A percentile compares a stretch with the other conserved stretches of the same genome.
These are phyloP conservation scores for Drosophila micromelanica DNA, from an alignment of 1,140 invertebrate genomes.

Conservation along the genomic window DNA sequence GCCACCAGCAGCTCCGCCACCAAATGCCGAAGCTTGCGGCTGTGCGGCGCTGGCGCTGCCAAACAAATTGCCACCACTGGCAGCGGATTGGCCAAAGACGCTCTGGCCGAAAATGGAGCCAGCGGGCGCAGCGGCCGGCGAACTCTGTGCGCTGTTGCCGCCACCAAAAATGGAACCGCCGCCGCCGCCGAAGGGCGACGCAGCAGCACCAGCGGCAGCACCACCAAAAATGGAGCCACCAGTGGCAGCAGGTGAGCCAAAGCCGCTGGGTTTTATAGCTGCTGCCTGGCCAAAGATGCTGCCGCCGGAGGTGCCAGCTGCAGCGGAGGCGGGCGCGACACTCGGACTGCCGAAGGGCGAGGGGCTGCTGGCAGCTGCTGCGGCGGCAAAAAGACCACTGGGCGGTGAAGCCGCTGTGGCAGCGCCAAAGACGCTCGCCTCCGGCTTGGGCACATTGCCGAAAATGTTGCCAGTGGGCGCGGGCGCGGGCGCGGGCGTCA, in stretches of 20 bases:
- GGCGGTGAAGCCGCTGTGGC: constrained; percentile 38
- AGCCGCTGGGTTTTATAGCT: constrained; percentile 41
- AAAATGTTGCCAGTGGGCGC: constrained; percentile 52
- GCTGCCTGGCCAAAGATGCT: constrained; percentile 60
- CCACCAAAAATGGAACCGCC: constrained; percentile 66
- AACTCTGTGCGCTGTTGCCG: constrained; percentile 33
- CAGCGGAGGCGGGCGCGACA: constrained; percentile 5
- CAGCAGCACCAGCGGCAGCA: background rate
- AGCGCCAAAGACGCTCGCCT: constrained; percentile 67
- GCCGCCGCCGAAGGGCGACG: constrained; percentile 49
- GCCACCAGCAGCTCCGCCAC: background rate
- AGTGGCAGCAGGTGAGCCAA: constrained; percentile 32
- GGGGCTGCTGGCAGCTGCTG: constrained; percentile 43
- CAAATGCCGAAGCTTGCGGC: constrained; percentile 40
- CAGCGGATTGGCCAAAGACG: constrained; percentile 49
- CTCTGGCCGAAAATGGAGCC: constrained; percentile 69
- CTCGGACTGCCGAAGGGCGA: constrained; percentile 54
- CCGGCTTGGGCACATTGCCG: constrained; percentile 71
- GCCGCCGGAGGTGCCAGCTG: constrained; percentile 41
- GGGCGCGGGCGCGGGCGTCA: constrained; percentile 10
- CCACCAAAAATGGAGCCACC: constrained; percentile 79
- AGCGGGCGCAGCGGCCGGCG: constrained; percentile 35
- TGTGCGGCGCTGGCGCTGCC: constrained; percentile 43
- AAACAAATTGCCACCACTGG: constrained; percentile 60
- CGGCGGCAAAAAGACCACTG: constrained; percentile 65